Conservation (phyloP, 1,140 invertebrate genomes). For the Drosophila hydei region DNA sequence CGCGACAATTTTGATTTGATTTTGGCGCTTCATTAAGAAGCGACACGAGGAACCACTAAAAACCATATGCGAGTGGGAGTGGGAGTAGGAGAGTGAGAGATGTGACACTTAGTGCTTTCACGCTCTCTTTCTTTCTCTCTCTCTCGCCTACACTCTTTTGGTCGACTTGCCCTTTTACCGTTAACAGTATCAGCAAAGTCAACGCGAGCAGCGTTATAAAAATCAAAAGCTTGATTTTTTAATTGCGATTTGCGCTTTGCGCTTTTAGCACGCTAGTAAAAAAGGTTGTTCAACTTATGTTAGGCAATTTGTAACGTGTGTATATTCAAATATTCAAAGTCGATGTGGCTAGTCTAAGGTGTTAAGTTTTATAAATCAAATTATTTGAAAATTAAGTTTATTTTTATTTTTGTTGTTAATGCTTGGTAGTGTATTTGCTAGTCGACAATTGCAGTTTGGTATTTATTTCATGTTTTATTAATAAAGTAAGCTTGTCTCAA, state of each 20-base stretch:
- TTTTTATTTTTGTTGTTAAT: not conserved
- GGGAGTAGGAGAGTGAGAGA: slow-evolving; percentile 4
- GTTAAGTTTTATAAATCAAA: not conserved
- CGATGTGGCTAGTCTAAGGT: not conserved
- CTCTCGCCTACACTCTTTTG: slow-evolving; percentile 16
- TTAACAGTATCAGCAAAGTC: slow-evolving; percentile 61
- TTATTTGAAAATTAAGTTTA: not conserved
- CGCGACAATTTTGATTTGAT: slow-evolving; percentile 64
- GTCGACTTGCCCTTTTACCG: slow-evolving; percentile 53
- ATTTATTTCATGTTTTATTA: slow-evolving; percentile 1
- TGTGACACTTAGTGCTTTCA: slow-evolving; percentile 2
- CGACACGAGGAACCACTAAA: slow-evolving; percentile 53
- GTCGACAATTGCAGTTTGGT: not conserved
- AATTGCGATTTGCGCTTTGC: slow-evolving; percentile 51
- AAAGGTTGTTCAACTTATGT: slow-evolving; percentile 8
- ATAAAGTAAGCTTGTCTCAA: slow-evolving; percentile 25
- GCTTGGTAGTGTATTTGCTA: not conserved
- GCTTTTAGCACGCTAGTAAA: slow-evolving; percentile 11
- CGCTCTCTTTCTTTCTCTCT: slow-evolving; percentile 1
- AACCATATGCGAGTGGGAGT: slow-evolving; percentile 8
- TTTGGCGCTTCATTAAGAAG: slow-evolving; percentile 76
- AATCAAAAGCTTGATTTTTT: slow-evolving; percentile 70
- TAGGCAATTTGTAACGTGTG: not conserved
- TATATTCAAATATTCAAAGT: not conserved
- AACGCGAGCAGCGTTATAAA: slow-evolving; percentile 40